phyloP scores from a whole-genome alignment of 64 coral and sea anemone genomes.

The Anthopleura sola region DNA sequence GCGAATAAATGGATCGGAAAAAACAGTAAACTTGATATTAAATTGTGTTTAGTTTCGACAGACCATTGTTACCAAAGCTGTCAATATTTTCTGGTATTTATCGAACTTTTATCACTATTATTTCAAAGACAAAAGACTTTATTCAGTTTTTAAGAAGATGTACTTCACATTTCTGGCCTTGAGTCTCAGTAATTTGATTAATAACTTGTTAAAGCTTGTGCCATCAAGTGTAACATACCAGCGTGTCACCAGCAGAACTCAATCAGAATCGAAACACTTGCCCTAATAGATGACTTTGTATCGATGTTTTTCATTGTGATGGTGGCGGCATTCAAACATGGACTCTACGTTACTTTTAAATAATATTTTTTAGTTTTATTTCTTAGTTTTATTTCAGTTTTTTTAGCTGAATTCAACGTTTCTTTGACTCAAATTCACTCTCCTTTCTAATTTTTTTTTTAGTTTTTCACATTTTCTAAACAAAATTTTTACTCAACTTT shows the following conservation, averaged over 20 bases:
- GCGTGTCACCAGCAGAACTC: conserved; percentile 11
- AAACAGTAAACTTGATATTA: neutral
- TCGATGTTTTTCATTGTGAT: neutral
- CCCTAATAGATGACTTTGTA: neutral
- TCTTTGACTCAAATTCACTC: too few relatives aligned
- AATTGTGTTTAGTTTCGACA: neutral
- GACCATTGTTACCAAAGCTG: neutral
- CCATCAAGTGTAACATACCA: conserved; percentile 26
- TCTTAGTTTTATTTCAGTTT: too few relatives aligned
- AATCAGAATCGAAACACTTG: neutral
- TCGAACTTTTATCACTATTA: neutral
- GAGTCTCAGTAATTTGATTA: conserved; percentile 13
- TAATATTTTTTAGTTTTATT: too few relatives aligned
- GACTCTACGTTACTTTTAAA: neutral
- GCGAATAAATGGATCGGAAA: neutral
- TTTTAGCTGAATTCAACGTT: neutral
- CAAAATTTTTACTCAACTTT: too few relatives aligned
- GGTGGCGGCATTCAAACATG: conserved; percentile 6
- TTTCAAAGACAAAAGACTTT: neutral
- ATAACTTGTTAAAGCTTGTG: neutral
- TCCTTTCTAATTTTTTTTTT: too few relatives aligned
- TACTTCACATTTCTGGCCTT: neutral
- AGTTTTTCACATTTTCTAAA: too few relatives aligned
- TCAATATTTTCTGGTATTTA: neutral
- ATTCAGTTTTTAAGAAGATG: neutral